Evolutionary conservation across 2,888 invertebrate genomes (phyloP).

Genomic region (Euproctis similis): DNA sequence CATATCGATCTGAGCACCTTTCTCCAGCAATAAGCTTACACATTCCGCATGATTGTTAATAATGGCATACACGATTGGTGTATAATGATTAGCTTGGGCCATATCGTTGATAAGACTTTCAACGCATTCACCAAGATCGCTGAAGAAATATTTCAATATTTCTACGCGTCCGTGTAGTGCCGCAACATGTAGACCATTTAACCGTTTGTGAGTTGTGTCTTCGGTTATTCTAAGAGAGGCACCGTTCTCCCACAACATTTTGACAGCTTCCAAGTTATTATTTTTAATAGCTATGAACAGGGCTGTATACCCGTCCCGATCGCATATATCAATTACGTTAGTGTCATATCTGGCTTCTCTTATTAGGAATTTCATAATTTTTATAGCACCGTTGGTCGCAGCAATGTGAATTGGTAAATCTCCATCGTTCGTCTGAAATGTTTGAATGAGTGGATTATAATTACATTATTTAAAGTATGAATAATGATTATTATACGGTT

Average conservation of each 20-base stretch:
- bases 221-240: constrained; percentile 19
- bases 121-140: neutral
- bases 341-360: too few species aligned
- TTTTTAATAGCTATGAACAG: constrained; percentile 52
- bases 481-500: too few species aligned
- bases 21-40: constrained; percentile 25
- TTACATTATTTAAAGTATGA: too few species aligned
- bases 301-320: constrained; percentile 50
- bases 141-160: constrained; percentile 4
- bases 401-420: too few species aligned
- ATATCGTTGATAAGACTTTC: neutral
- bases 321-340: constrained; percentile 39
- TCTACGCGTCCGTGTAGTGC: constrained; percentile 49
- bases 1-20: constrained; percentile 14
- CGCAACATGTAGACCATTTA: constrained; percentile 35
- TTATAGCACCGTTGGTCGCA: constrained; percentile 35
- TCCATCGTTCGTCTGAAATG: too few species aligned
- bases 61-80: constrained; percentile 12
- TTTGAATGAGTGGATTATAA: too few species aligned
- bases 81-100: neutral
- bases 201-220: constrained; percentile 1
- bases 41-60: constrained; percentile 5
- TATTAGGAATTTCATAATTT: constrained; percentile 59
- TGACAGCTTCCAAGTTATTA: constrained; percentile 44
- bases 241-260: constrained; percentile 46